Percentiles rank a stretch among this genome's conserved stretches.
These are phyloP conservation scores for Enhydra lutris DNA, from an alignment of 2,113 vertebrate genomes.

Conservation along the genomic window DNA sequence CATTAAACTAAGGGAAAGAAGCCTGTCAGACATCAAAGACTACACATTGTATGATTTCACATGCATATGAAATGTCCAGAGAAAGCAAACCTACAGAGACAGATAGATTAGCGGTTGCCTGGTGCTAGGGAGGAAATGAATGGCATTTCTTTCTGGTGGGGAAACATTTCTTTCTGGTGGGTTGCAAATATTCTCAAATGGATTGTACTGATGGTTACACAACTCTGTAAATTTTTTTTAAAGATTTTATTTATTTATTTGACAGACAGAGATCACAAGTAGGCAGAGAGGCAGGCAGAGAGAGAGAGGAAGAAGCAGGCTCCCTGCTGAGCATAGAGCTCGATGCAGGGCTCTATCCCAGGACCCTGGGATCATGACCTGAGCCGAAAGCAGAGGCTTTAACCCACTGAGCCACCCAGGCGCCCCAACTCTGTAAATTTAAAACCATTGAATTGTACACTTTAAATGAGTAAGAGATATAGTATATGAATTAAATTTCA, in stretches of 20 bases:
- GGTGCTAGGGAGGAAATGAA: neutral
- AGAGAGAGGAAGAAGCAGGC: no score
- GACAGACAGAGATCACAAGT: no score
- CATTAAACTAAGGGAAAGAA: neutral
- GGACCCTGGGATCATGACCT: no score
- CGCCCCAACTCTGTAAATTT: neutral
- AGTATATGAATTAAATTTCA: neutral
- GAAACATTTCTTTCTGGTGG: neutral
- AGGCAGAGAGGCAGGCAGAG: no score
- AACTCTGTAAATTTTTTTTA: neutral
- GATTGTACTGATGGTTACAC: neutral
- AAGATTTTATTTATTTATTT: no score
- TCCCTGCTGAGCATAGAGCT: no score
- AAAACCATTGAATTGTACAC: neutral
- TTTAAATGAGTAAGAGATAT: neutral
- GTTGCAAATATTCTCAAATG: neutral
- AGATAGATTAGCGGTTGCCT: neutral
- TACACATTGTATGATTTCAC: neutral
- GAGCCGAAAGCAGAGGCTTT: no score
- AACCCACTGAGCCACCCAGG: no score
- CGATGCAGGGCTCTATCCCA: no score
- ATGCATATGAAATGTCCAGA: neutral
- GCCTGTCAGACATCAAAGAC: neutral
- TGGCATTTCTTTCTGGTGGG: neutral
- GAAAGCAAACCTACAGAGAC: neutral